Evolutionary conservation across 2,797 vertebrate genomes (phyloP).

Genomic region (Parotocinclus haroldoi): DNA sequence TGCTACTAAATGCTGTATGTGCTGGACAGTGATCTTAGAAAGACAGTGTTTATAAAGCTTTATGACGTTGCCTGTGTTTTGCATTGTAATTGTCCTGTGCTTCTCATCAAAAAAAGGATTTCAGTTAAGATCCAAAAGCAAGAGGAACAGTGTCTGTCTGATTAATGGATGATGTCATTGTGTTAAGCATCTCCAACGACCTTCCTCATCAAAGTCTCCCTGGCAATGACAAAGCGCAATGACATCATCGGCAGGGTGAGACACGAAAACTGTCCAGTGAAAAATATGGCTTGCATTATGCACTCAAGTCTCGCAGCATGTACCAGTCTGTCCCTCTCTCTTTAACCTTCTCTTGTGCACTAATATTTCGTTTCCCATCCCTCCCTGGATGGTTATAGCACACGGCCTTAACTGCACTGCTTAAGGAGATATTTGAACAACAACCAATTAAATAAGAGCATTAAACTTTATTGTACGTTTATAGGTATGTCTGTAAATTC

Average conservation of each 20-base stretch:
- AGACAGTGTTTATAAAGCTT: no score
- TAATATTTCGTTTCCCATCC: not conserved
- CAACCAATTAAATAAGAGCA: no score
- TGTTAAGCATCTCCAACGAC: slow-evolving; percentile 20
- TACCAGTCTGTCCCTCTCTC: slow-evolving; percentile 24
- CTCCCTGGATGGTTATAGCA: not conserved
- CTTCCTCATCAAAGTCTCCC: slow-evolving; percentile 13
- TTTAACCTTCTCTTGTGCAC: not conserved
- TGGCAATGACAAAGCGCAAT: slow-evolving; percentile 13
- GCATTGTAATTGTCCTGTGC: no score
- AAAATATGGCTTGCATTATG: slow-evolving; percentile 11
- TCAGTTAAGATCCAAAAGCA: not conserved
- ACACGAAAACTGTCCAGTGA: slow-evolving; percentile 18
- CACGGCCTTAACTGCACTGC: not conserved
- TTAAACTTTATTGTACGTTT: no score
- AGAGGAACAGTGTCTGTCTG: not conserved
- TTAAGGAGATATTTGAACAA: not conserved
- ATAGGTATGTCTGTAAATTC: no score
- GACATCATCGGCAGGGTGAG: slow-evolving; percentile 17
- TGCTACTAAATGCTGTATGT: no score
- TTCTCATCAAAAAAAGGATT: no score
- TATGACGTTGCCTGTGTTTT: no score
- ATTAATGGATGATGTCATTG: slow-evolving; percentile 35
- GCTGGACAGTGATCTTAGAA: no score
- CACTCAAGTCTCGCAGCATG: not conserved